Percentiles rank a stretch among this genome's conserved stretches.
Evolutionary conservation across 2,797 vertebrate genomes (phyloP).

Genomic region (Cryptoblepharus egeriae): DNA sequence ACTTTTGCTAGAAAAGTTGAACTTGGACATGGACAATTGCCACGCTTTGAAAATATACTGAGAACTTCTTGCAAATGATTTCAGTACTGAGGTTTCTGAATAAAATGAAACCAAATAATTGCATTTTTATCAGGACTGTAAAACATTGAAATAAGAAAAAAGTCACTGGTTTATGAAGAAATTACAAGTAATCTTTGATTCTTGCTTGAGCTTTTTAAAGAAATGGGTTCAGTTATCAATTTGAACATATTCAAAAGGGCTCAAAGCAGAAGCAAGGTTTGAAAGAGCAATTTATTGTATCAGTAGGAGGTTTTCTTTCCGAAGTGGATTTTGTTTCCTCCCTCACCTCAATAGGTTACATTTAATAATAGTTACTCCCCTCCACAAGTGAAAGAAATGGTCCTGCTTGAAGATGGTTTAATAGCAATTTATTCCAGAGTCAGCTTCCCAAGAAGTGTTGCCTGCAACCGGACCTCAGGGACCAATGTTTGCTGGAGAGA

Average conservation of each 20-base stretch:
- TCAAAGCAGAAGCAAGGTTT: not conserved
- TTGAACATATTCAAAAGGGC: not conserved
- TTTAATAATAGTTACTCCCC: too few species aligned
- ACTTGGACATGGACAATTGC: not conserved
- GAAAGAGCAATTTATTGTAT: not conserved
- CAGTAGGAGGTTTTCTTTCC: too few species aligned
- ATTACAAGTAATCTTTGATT: not conserved
- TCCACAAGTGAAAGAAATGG: too few species aligned
- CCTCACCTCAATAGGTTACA: too few species aligned
- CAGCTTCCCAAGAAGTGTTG: too few species aligned
- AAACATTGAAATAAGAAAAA: not conserved
- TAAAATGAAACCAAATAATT: not conserved
- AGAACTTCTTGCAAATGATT: slow-evolving; percentile 1
- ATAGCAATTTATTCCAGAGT: too few species aligned
- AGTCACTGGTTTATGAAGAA: not conserved
- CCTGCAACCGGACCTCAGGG: too few species aligned
- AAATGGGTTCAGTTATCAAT: not conserved
- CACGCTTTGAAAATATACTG: not conserved
- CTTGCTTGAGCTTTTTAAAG: too few species aligned
- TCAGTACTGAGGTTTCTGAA: not conserved
- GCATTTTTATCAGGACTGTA: not conserved
- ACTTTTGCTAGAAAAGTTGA: not conserved
- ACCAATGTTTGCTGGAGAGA: too few species aligned
- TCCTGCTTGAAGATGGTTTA: too few species aligned
- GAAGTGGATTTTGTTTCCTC: too few species aligned